A percentile compares a stretch with the other conserved stretches of the same genome.
Evolutionary conservation across 2,888 invertebrate genomes (phyloP).

Genomic region (Polyommatus icarus): DNA sequence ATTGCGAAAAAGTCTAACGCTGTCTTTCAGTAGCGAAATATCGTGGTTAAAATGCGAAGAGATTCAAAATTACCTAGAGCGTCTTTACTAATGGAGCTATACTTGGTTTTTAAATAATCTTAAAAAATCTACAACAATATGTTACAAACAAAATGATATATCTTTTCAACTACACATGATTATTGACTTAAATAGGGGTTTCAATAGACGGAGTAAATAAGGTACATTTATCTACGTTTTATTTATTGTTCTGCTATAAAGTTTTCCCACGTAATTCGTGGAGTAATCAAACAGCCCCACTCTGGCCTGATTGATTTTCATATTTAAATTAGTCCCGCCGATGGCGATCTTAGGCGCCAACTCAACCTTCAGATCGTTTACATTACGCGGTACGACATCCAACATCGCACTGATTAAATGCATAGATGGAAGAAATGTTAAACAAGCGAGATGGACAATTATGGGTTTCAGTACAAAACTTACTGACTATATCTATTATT

Average conservation of each 20-base stretch:
- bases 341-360: constrained; percentile 48
- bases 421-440: too few species aligned
- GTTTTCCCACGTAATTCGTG: constrained; percentile 59
- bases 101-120: too few species aligned
- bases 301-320: constrained; percentile 75
- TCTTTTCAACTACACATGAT: too few species aligned
- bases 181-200: too few species aligned
- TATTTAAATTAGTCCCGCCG: constrained; percentile 72
- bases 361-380: constrained; percentile 30
- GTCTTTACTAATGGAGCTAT: too few species aligned
- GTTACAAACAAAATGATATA: too few species aligned
- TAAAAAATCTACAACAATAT: too few species aligned
- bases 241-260: constrained; percentile 18
- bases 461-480: neutral
- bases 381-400: neutral
- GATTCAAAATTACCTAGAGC: neutral
- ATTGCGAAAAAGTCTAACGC: constrained; percentile 23
- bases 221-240: neutral
- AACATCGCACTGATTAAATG: neutral
- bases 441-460: neutral
- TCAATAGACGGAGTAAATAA: too few species aligned
- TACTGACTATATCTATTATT: too few species aligned
- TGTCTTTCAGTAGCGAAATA: neutral
- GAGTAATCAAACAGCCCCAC: constrained; percentile 66
- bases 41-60: neutral